Conservation (phyloP, 2,797 vertebrate species). For the Notamacropus eugenii region DNA sequence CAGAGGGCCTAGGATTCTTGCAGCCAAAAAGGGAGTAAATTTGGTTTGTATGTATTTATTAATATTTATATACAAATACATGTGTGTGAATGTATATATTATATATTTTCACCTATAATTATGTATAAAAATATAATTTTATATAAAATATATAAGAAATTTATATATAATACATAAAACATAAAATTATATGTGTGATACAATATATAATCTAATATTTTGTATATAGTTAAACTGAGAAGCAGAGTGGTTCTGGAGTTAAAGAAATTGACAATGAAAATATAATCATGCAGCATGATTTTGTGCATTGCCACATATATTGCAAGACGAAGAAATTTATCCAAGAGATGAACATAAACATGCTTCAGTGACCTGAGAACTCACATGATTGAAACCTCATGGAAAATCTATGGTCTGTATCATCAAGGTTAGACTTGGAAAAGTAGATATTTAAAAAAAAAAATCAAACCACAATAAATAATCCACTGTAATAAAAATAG, state of each 20-base stretch:
- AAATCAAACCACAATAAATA: background rate
- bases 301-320: background rate
- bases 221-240: background rate
- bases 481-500: background rate
- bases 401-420: background rate
- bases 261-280: background rate
- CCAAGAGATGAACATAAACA: background rate
- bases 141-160: too few species aligned
- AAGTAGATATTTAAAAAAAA: background rate
- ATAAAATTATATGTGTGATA: too few species aligned
- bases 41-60: background rate
- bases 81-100: background rate
- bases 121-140: background rate
- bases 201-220: background rate
- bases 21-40: background rate
- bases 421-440: background rate
- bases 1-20: background rate
- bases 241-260: background rate
- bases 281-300: background rate
- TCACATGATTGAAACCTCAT: background rate
- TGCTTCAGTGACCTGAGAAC: background rate
- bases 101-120: too few species aligned
- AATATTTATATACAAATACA: too few species aligned
- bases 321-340: background rate
- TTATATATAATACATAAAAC: background rate